Base-by-base conservation (phyloP, 1,140 invertebrate genomes). In the Zaprionus camerounensis region DNA sequence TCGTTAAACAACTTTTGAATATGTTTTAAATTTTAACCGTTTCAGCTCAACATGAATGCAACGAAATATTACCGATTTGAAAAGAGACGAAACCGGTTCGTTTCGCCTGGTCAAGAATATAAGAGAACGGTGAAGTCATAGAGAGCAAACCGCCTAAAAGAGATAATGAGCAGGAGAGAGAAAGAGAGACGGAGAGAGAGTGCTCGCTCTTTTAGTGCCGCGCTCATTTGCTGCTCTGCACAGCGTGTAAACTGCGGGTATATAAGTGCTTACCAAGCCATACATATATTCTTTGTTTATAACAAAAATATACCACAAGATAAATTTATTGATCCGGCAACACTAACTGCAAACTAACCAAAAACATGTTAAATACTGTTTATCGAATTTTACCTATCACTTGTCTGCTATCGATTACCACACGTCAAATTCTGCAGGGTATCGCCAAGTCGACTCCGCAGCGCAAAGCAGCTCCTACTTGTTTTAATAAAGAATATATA, bases 401-500 rank as follows among this genome's bases (percentile, higher is more conserved):
- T 46, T 41, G 38, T 13, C 20, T 22, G 11, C 12, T 51, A 51
- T 51, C 46, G 46, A 51, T 51, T 51, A 51, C 20, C 20, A 24
- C 20, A 51, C 24, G 46, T 1, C 46, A 12, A 51, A 13, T 51
- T 6, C 11, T 34, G n/a, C 1, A 79, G 83, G 26, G 82, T 71
- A 77, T 82, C 11, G 4, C 0, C 3, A 7, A 5, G 51, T 65
- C 72, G 67, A 46, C 51, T 1, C 11, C 26, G 12, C 13, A 15
- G 24, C 28, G 12, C 15, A 15, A 20, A 17, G 7, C 5, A 13
- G 17, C 49, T 64, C 11, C 17, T 31, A 55, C 57, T 34, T 72
- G 49, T 67, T 67, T 77, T 85, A 86, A 85, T 80, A 70, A 90
- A 84, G 65, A 88, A 84, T 76, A 79, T 70, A 82, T 88, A 91